Evolutionary conservation across 1,140 invertebrate species (phyloP), one percentile per base, ranked within the genome.

Genomic region (Papilio dardanus): DNA sequence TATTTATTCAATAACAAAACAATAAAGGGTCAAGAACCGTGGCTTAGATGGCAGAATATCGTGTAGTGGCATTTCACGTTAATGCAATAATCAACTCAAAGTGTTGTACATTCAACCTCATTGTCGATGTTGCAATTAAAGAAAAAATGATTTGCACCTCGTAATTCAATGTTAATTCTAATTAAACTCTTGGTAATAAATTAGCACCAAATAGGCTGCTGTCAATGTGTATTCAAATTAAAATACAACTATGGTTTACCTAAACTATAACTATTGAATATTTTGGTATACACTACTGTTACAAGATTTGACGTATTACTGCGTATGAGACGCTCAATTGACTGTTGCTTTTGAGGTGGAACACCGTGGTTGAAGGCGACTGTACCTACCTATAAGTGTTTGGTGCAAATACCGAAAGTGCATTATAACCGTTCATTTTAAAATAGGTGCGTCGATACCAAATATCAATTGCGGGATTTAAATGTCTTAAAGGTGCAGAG

Each of bases 81-180:
- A 71, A 71, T 71, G 69, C 69, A 24, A 50, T 71, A 71, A 71
- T 71, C 69, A 71, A 50, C 16, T 71, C 68, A 50, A 30, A 71
- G 66, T 68, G 66, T 68, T 68, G 68, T 54, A 62, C 54, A 62
- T 8, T 28, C 24, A 12, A 2, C 21, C 24, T 30, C 37, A 0
- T 46, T 14, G 0, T 16, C 69, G 42, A 37, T 19, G 46, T 42
- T 24, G 6, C 40, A 42, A 14, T 31, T 46, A 19, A 19, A n/a
- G 19, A 6, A 16, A 6, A 19, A 0, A 19, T 46, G 5, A 16
- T 7, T 19, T 7, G 4, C 1, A 46, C n/a, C 1, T 46, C 42
- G n/a, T 6, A n/a, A 46, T 46, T 6, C 16, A 46, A 46, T 5
- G n/a, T n/a, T 19, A 46, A 46, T 46, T n/a, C n/a, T n/a, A n/a